Base-by-base conservation (phyloP, 2,113 vertebrate species). In the Planiliza haematocheilus region DNA sequence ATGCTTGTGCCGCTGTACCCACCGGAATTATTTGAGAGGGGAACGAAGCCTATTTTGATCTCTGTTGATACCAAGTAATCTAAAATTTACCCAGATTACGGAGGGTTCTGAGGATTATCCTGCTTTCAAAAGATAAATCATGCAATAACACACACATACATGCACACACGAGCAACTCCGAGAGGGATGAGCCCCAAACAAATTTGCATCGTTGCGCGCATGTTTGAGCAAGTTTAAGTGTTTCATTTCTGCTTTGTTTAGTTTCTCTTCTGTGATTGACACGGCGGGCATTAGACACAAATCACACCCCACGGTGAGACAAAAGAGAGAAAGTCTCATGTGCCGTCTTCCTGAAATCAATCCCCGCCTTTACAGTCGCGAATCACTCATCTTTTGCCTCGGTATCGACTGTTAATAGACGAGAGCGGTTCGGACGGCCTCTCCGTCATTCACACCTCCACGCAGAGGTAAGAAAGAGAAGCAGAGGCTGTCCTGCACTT, bases 41-140 rank as follows among this genome's bases (percentile, higher is more conserved):
- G 50, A 70, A 59, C 43, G 43, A 70, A 62, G 68, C 78, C 84
- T 78, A 74, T 84, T 87, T 75, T 80, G 77, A 87, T 88, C 75
- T 80, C 49, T 86, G 82, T 82, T 86, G 75, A 85, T 85, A 70
- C 76, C 66, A 11, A 78, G 49, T 84, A 63, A 85, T 86, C 77
- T 72, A 65, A 88, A 85, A 85, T 90, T 63, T 84, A 78, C 72
- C 65, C 81, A 84, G 86, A 92, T 92, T 90, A 87, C 79, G 20
- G 72, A 64, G 62, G 70, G 81, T 83, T 88, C 81, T 2, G 59
- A 13, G 70, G 85, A 89, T 90, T 78, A 91, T 87, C 86, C 77
- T 60, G 65, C 56, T 73, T 79, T 77, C 65, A 58, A 63, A 81
- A 76, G 63, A 66, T 67, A 84, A 86, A 81, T 89, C 84, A 77